Conservation (phyloP, 2,113 vertebrate genomes). For the Vicugna pacos region DNA sequence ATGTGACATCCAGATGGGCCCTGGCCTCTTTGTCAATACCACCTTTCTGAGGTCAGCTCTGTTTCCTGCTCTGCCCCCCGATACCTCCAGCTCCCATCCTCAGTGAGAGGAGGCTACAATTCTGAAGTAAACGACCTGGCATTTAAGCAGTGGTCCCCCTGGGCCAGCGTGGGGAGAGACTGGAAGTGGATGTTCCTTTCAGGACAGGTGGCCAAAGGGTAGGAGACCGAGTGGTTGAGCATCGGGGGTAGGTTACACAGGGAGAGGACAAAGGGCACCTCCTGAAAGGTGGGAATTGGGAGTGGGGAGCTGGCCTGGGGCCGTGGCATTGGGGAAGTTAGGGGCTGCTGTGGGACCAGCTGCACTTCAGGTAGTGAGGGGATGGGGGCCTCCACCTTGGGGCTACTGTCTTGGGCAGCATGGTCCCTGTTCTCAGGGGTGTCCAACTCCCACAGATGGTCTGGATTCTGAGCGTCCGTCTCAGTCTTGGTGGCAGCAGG, state of each 20-base stretch:
- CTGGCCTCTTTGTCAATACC: constrained; percentile 1
- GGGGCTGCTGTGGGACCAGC: background rate
- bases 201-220: constrained; percentile 70
- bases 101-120: constrained; percentile 44
- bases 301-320: constrained; percentile 16
- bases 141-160: constrained; percentile 17
- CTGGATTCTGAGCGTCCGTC: constrained; percentile 41
- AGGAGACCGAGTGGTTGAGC: constrained; percentile 81
- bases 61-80: constrained; percentile 4
- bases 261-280: constrained; percentile 64
- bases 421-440: background rate
- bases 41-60: constrained; percentile 1
- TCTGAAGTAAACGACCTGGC: constrained; percentile 72
- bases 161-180: constrained; percentile 71
- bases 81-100: background rate
- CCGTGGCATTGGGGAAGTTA: background rate
- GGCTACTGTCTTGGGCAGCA: background rate
- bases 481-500: constrained; percentile 29
- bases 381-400: background rate
- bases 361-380: background rate
- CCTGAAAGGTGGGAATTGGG: constrained; percentile 73
- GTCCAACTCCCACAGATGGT: constrained; percentile 15
- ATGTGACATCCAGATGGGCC: constrained; percentile 47
- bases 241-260: constrained; percentile 77
- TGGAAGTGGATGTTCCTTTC: constrained; percentile 64